Base-by-base conservation (phyloP, 2,888 invertebrate species). In the Spodoptera exigua region DNA sequence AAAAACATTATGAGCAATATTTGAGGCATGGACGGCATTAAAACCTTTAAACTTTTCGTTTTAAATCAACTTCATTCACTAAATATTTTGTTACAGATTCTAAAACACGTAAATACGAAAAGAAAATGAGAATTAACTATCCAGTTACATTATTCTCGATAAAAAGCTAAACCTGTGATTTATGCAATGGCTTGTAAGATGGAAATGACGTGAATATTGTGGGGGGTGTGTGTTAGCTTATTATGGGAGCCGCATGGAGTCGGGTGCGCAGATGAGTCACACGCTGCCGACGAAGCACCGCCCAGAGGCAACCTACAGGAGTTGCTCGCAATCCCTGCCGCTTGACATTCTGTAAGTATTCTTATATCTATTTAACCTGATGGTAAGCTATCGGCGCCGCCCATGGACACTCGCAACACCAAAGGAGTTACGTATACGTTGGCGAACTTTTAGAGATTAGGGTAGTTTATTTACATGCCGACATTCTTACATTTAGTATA, bases 331-430 rank as follows among this genome's bases (percentile, higher is more conserved):
- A 80, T 90, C 92, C 39, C 76, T 94, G 78, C 94, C 94, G 52
- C 92, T 94, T 72, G 94, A 94, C 75, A 94, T 94, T 91, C 89
- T 94, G 94, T 94, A 78, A 94, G 94, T 91, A 79, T 4, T 41
- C 10, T 45, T 16, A 14, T 10, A 18, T 18, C 11, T 41, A 18
- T 35, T 35, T 3, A 17, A 32, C 2, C 18, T 18, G 1, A n/a
- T n/a, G n/a, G n/a, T n/a, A n/a, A n/a, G n/a, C n/a, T n/a, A n/a
- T n/a, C n/a, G n/a, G n/a, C n/a, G n/a, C n/a, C n/a, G n/a, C n/a
- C n/a, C n/a, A n/a, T n/a, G n/a, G n/a, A n/a, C n/a, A n/a, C n/a
- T n/a, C n/a, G n/a, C n/a, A n/a, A n/a, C n/a, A n/a, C n/a, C n/a
- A n/a, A n/a, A n/a, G n/a, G n/a, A n/a, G n/a, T n/a, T n/a, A n/a